Percentiles rank a stretch among this genome's conserved stretches.
phyloP scores from a whole-genome alignment of 2,113 vertebrate genomes.

The Uropsilus gracilis region DNA sequence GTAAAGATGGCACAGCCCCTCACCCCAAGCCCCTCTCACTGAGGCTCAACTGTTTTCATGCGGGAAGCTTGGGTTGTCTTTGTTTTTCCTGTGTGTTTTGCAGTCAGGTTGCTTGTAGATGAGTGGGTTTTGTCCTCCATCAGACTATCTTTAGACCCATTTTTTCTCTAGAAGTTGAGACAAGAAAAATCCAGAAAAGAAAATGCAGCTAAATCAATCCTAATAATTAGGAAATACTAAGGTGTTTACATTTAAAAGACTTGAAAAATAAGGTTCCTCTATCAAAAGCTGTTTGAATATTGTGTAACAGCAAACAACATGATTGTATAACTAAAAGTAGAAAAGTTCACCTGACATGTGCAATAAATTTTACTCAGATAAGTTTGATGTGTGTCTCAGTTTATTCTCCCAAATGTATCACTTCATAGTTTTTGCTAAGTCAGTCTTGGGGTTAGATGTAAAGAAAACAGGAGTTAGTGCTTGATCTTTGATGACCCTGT shows the following conservation, averaged over 20 bases:
- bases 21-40: not conserved
- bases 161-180: slow-evolving; percentile 88
- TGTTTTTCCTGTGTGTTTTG: slow-evolving; percentile 86
- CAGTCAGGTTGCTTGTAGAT: slow-evolving; percentile 80
- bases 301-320: not conserved
- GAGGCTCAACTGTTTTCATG: slow-evolving; percentile 86
- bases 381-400: not conserved
- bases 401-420: not conserved
- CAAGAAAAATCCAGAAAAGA: too few relatives aligned
- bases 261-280: not conserved
- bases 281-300: not conserved
- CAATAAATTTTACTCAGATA: not conserved
- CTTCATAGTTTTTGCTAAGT: not conserved
- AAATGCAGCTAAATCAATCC: too few relatives aligned
- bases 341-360: not conserved
- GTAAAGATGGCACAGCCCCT: slow-evolving; percentile 50
- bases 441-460: not conserved
- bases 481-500: not conserved
- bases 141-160: slow-evolving; percentile 90
- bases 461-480: not conserved
- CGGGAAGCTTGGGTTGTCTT: slow-evolving; percentile 87
- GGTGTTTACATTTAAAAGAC: not conserved
- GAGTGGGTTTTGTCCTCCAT: slow-evolving; percentile 84
- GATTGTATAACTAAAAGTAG: not conserved
- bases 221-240: too few relatives aligned